Evolutionary conservation across 2,888 invertebrate genomes (phyloP), one percentile per base, ranked within the genome.

Genomic region (Euproctis similis): DNA sequence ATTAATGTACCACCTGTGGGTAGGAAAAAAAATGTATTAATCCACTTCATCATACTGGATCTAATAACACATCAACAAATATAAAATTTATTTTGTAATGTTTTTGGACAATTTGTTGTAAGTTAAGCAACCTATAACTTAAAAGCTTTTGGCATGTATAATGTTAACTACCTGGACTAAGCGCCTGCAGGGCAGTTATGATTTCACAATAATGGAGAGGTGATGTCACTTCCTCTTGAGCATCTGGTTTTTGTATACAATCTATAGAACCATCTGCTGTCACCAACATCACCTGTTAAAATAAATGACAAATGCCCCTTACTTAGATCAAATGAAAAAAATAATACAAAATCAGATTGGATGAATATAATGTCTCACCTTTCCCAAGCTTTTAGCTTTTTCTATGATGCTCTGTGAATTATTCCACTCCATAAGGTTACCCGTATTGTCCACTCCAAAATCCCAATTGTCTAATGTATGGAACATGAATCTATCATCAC

Each of bases 201-300:
- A 90, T 87, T 85, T 98, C 97, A 61, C 94, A 93, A 57, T 90
- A 92, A 56, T 95, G 93, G 6, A 98, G 84, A 2, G 88, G 87
- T 4, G 91, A 88, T 0, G 97, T 95, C 1, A 88, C 78, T 31
- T 75, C 85, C 60, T 98, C 98, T 67, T 98, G 98, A 46, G 93
- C 92, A 18, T 90, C 94, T 1, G 97, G 97, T 53, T 89, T 87
- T 29, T 88, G 87, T 41, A 92, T 89, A 59, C 97, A 98, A 65
- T 97, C 93, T 14, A 97, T 89, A 51, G 97, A 96, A 1, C 98
- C 98, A 85, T 98, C 98, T 0, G 96, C 96, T 3, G 97, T 97
- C 16, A 97, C 89, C 8, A 93, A 63, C 36, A 88, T 59, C 2
- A 89, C 87, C 87, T 92, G 56, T 18, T 1, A 9, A n/a, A 20